A percentile compares a stretch with the other conserved stretches of the same genome.
Conservation (phyloP, 2,888 invertebrate genomes). For the Oligia fasciuncula region DNA sequence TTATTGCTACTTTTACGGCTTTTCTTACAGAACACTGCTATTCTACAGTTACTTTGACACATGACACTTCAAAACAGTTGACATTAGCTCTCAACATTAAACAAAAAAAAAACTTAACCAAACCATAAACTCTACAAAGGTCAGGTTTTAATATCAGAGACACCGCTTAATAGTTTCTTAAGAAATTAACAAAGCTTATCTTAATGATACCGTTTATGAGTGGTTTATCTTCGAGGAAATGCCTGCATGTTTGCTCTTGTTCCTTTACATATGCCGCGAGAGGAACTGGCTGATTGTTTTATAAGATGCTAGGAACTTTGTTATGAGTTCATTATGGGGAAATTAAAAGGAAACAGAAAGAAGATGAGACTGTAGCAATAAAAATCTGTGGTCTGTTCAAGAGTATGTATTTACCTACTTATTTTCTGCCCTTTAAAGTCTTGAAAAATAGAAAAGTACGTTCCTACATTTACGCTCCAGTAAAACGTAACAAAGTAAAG, state of each 20-base stretch:
- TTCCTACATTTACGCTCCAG: background rate
- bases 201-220: conserved; percentile 77
- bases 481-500: conserved; percentile 13
- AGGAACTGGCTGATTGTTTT: conserved; percentile 61
- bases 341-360: conserved; percentile 6
- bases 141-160: conserved; percentile 74
- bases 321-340: conserved; percentile 31
- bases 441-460: background rate
- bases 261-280: conserved; percentile 70
- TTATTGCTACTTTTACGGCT: conserved; percentile 23
- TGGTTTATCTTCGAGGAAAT: conserved; percentile 80
- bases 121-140: conserved; percentile 68
- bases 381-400: background rate
- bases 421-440: background rate
- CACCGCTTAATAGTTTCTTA: conserved; percentile 80
- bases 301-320: conserved; percentile 55
- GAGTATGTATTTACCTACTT: background rate
- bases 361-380: background rate
- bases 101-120: conserved; percentile 31
- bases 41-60: conserved; percentile 61
- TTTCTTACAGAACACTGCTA: conserved; percentile 9
- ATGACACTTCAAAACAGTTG: conserved; percentile 49
- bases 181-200: conserved; percentile 84
- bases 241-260: conserved; percentile 78
- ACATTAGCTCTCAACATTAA: conserved; percentile 40